Base-by-base conservation (phyloP, 2,888 invertebrate genomes). In the Diplazon laetatorius region DNA sequence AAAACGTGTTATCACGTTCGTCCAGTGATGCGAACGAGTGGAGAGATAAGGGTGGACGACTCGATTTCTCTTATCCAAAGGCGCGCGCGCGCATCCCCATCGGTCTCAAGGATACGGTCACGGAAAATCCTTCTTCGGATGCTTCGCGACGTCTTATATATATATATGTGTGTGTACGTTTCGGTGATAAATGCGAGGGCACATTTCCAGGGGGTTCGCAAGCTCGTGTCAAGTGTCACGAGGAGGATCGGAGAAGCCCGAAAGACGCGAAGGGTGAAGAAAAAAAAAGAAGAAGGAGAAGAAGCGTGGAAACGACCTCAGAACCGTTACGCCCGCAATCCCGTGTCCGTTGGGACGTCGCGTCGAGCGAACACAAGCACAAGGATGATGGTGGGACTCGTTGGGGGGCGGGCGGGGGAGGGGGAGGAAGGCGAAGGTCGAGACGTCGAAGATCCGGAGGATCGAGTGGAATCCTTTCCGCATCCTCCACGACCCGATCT, bases 191-290 rank as follows among this genome's bases (percentile, higher is more conserved):
- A 84, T 81, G 80, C 70, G 78, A 75, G 80, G 78, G 77, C 80
- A 81, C 77, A 78, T 77, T 82, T 75, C 63, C 81, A 75, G 77
- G 68, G n/a, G 77, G 80, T 76, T 39, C 55, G 75, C 69, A 59
- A 72, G 68, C 81, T 80, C 79, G 77, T 79, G 83, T 82, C 82
- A 80, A 84, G 80, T 84, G 83, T 83, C 84, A 80, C 77, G 68
- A 71, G 76, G 69, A 62, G 63, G 69, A 76, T 60, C 69, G 74
- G n/a, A 59, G 52, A 30, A 57, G 50, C 62, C 50, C 5, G n/a
- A n/a, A n/a, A 39, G 25, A n/a, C 9, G 39, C 14, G 25, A 14
- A 66, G 50, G 59, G 59, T 50, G 57, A 39, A 60, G 42, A 35
- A 37, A 4, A 39, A 37, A 22, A 25, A 48, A 10, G 20, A 42